Evolutionary conservation across 2,888 invertebrate genomes (phyloP).

Genomic region (Keiferia lycopersicella): DNA sequence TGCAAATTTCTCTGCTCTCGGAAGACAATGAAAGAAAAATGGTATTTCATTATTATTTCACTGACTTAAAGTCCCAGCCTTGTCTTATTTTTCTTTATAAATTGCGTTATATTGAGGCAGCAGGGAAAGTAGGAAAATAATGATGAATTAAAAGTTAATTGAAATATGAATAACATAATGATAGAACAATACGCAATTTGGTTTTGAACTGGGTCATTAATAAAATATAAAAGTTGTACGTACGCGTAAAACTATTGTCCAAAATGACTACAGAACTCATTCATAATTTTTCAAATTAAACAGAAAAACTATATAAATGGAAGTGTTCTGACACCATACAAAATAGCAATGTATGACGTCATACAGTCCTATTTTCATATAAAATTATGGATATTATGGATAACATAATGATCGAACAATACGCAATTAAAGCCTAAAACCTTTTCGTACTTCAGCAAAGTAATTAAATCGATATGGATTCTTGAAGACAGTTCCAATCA

Average conservation of each 20-base stretch:
- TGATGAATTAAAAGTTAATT: neutral
- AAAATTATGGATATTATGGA: too few species aligned
- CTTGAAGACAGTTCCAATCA: neutral
- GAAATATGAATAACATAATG: neutral
- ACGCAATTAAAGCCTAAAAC: neutral
- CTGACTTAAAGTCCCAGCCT: neutral
- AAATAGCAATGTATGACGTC: too few species aligned
- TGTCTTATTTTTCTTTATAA: neutral
- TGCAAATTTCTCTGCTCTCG: neutral
- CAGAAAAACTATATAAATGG: too few species aligned
- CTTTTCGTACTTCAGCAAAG: neutral
- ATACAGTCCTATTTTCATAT: too few species aligned
- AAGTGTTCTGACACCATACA: too few species aligned
- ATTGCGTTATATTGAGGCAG: neutral
- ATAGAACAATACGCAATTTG: neutral
- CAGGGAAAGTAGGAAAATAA: neutral
- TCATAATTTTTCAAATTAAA: too few species aligned
- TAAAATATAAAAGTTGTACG: too few species aligned
- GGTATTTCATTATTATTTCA: neutral
- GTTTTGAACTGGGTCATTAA: too few species aligned
- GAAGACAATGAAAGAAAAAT: neutral
- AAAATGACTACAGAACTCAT: too few species aligned
- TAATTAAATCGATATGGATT: slow-evolving; percentile 3
- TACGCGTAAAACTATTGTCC: too few species aligned
- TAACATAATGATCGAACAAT: too few species aligned